These are phyloP conservation scores for Notodromas monacha DNA, from an alignment of 2,888 invertebrate species.

Conservation along the genomic window DNA sequence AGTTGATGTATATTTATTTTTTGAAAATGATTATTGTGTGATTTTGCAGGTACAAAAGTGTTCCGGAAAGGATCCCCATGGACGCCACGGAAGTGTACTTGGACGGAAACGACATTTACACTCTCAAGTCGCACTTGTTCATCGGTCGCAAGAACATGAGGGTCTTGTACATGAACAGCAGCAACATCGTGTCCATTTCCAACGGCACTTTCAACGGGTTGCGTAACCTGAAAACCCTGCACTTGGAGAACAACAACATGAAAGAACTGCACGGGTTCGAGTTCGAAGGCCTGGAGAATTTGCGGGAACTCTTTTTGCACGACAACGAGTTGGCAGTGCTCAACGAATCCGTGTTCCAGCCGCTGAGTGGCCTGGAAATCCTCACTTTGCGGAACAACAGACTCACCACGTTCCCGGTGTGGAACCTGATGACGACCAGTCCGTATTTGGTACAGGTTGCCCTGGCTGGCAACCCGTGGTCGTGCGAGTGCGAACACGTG, in stretches of 20 bases:
- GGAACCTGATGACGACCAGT: constrained; percentile 37
- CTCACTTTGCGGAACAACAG: constrained; percentile 36
- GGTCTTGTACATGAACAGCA: constrained; percentile 38
- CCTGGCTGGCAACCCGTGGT: constrained; percentile 48
- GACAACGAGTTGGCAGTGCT: constrained; percentile 34
- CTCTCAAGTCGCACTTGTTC: constrained; percentile 45
- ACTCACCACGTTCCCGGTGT: constrained; percentile 30
- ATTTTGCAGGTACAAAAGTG: constrained; percentile 12
- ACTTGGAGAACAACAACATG: constrained; percentile 37
- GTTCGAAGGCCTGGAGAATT: constrained; percentile 37
- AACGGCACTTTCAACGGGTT: constrained; percentile 57
- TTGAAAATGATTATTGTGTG: too few relatives aligned
- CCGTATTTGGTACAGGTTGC: constrained; percentile 38
- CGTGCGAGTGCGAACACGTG: constrained; percentile 46
- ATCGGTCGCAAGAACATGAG: constrained; percentile 45
- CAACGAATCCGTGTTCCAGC: constrained; percentile 33
- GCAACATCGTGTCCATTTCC: constrained; percentile 39
- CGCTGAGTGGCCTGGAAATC: constrained; percentile 27
- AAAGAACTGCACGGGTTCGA: constrained; percentile 37
- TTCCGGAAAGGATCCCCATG: constrained; percentile 58
- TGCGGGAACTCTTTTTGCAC: constrained; percentile 35
- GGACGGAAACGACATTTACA: constrained; percentile 44
- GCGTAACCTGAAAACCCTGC: constrained; percentile 34
- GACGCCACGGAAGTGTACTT: constrained; percentile 57
- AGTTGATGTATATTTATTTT: too few relatives aligned